These are phyloP conservation scores for Lepidonotus clava DNA, from an alignment of 2,888 invertebrate species.

Conservation along the genomic window DNA sequence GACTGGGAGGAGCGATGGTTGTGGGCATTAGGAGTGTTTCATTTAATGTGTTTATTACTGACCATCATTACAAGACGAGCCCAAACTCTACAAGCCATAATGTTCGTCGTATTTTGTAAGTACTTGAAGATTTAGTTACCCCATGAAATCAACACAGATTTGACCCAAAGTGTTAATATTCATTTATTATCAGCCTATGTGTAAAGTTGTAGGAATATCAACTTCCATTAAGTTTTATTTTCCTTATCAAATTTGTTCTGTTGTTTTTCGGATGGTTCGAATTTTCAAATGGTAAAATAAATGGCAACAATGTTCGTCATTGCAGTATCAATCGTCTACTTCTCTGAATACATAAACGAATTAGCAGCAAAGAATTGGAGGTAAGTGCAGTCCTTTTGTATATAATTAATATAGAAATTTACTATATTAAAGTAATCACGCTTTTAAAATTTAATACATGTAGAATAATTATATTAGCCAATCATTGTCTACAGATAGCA, in stretches of 20 bases:
- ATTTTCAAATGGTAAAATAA: too few relatives aligned
- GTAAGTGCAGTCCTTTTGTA: too few relatives aligned
- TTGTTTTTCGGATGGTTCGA: too few relatives aligned
- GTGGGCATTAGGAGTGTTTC: constrained; percentile 70
- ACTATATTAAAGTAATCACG: background rate
- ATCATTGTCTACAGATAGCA: too few relatives aligned
- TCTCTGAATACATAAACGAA: constrained; percentile 94
- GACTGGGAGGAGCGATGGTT: constrained; percentile 77
- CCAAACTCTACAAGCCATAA: constrained; percentile 59
- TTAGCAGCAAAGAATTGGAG: constrained; percentile 93
- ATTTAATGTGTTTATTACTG: constrained; percentile 67
- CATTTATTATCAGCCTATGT: too few relatives aligned
- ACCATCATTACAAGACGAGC: constrained; percentile 65
- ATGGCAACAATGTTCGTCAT: too few relatives aligned
- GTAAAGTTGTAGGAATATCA: too few relatives aligned
- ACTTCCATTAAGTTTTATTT: too few relatives aligned
- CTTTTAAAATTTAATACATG: background rate
- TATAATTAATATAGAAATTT: constrained; percentile 58
- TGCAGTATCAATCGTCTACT: constrained; percentile 92
- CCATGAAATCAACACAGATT: too few relatives aligned
- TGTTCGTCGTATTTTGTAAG: constrained; percentile 67
- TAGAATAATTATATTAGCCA: background rate
- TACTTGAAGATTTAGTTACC: too few relatives aligned
- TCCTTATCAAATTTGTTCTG: too few relatives aligned
- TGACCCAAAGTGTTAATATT: too few relatives aligned